Conservation (phyloP, 1,140 invertebrate species). For the Helicoverpa zea region DNA sequence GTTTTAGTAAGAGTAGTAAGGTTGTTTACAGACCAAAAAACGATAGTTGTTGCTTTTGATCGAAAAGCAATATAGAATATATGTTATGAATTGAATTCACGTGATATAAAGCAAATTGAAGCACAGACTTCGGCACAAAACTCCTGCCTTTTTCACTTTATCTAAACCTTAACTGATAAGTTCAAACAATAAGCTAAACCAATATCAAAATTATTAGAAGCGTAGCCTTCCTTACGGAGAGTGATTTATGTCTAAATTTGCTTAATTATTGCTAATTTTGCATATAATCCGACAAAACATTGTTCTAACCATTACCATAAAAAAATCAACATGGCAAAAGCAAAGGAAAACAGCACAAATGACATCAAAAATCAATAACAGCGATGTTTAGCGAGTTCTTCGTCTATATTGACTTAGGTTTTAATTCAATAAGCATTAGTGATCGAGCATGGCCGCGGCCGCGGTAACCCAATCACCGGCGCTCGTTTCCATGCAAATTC, state of each 20-base stretch:
- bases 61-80: too few species aligned
- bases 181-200: too few species aligned
- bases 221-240: too few species aligned
- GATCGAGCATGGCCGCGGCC: constrained; percentile 47
- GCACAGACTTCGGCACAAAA: too few species aligned
- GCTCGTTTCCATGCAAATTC: constrained; percentile 60
- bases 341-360: not conserved
- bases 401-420: constrained; percentile 52
- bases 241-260: too few species aligned
- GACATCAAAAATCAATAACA: constrained; percentile 49
- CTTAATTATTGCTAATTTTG: too few species aligned
- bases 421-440: constrained; percentile 53
- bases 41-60: too few species aligned
- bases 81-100: too few species aligned
- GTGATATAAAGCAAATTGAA: too few species aligned
- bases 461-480: constrained; percentile 50
- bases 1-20: not conserved
- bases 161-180: too few species aligned
- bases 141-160: too few species aligned
- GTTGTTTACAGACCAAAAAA: not conserved
- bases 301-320: not conserved
- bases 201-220: too few species aligned
- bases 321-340: not conserved
- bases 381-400: constrained; percentile 46
- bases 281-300: not conserved